These are phyloP conservation scores for Australoheros facetus DNA, from an alignment of 2,797 vertebrate genomes.

Conservation along the genomic window DNA sequence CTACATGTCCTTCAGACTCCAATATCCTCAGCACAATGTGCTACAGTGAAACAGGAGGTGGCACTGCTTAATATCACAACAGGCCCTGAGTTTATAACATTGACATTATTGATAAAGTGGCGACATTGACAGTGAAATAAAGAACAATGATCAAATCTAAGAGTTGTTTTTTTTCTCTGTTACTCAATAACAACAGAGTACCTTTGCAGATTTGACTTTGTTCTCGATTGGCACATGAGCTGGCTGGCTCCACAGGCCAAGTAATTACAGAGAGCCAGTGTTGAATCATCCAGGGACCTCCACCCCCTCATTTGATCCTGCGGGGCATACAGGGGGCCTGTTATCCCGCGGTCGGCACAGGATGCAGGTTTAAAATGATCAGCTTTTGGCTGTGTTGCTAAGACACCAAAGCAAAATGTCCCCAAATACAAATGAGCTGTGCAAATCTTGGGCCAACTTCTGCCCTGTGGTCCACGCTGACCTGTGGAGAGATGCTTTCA, in stretches of 20 bases:
- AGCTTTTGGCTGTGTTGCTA: constrained; percentile 65
- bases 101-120: constrained; percentile 11
- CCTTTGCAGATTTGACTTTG: constrained; percentile 50
- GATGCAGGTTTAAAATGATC: constrained; percentile 60
- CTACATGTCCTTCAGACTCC: constrained; percentile 47
- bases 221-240: constrained; percentile 60
- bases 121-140: constrained; percentile 47
- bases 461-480: constrained; percentile 64
- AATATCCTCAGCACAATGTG: constrained; percentile 53
- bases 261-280: constrained; percentile 68
- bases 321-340: constrained; percentile 49
- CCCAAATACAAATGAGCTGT: constrained; percentile 60
- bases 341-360: constrained; percentile 48
- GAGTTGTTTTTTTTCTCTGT: constrained; percentile 38
- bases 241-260: constrained; percentile 33
- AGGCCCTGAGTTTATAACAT: constrained; percentile 24
- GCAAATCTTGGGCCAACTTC: constrained; percentile 45
- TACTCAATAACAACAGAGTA: constrained; percentile 51
- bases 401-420: constrained; percentile 63
- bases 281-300: constrained; percentile 67
- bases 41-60: constrained; percentile 47
- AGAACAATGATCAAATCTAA: constrained; percentile 40
- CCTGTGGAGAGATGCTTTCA: constrained; percentile 58
- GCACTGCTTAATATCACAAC: constrained; percentile 35
- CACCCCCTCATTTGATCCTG: constrained; percentile 60